Evolutionary conservation across 2,888 invertebrate genomes (phyloP).

Genomic region (Leptinotarsa haldemani): DNA sequence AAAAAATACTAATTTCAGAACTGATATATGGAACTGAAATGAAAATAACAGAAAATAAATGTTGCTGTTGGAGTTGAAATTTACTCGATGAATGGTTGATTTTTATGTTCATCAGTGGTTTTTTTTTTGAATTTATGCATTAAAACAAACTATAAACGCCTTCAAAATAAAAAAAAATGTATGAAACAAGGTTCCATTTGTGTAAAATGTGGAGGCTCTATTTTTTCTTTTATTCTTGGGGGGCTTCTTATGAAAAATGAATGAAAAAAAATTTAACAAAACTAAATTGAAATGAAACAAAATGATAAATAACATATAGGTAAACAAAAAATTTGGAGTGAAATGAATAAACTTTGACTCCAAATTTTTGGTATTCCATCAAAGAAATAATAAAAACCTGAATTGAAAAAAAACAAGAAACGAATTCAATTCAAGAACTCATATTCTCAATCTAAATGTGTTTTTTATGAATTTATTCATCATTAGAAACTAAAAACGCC

Average conservation of each 20-base stretch:
- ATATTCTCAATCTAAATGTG: too few species aligned
- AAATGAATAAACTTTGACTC: not conserved
- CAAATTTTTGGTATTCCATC: not conserved
- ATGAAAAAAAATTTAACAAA: slow-evolving; percentile 21
- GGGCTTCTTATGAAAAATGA: slow-evolving; percentile 16
- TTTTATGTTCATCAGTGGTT: too few species aligned
- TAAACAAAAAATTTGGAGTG: too few species aligned
- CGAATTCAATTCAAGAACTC: too few species aligned
- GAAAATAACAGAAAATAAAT: not conserved
- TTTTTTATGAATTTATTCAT: not conserved
- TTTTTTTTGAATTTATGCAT: not conserved
- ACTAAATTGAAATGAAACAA: not conserved
- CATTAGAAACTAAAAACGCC: not conserved
- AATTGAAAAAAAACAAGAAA: too few species aligned
- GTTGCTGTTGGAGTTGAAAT: not conserved
- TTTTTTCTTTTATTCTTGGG: slow-evolving; percentile 21
- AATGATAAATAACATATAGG: not conserved
- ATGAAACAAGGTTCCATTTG: not conserved
- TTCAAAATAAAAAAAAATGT: not conserved
- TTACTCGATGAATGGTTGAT: too few species aligned
- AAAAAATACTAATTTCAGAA: too few species aligned
- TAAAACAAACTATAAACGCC: not conserved
- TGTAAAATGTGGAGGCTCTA: slow-evolving; percentile 5
- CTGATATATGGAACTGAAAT: not conserved
- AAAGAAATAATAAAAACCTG: slow-evolving; percentile 15